Conservation (phyloP, 2,888 invertebrate species). For the Drosophila parthenogenetica region DNA sequence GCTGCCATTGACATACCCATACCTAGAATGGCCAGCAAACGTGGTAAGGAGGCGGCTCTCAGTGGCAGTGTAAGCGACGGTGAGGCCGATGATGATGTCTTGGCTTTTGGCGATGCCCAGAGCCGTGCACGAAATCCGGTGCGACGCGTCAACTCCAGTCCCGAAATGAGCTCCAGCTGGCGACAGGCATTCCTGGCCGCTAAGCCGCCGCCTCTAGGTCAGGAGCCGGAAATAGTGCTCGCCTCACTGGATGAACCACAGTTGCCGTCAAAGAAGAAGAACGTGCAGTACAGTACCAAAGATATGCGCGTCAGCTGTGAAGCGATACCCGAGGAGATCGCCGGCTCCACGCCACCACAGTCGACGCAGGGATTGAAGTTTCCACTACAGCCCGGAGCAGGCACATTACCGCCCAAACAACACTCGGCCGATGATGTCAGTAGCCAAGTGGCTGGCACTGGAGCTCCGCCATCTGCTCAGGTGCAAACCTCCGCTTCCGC, state of each 20-base stretch:
- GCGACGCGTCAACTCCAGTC: conserved; percentile 94
- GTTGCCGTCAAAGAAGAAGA: conserved; percentile 86
- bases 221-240: conserved; percentile 74
- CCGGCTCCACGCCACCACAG: conserved; percentile 90
- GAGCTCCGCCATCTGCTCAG: conserved; percentile 23
- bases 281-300: conserved; percentile 87
- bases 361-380: conserved; percentile 83
- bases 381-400: conserved; percentile 70
- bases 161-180: conserved; percentile 96
- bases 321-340: conserved; percentile 95
- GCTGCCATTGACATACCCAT: conserved; percentile 89
- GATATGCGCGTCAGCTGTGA: conserved; percentile 95
- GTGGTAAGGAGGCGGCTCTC: conserved; percentile 81
- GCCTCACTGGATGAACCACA: conserved; percentile 50
- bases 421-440: conserved; percentile 84
- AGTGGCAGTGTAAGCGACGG: conserved; percentile 84
- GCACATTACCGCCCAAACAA: conserved; percentile 82
- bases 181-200: conserved; percentile 88
- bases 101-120: conserved; percentile 84
- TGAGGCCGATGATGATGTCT: conserved; percentile 86
- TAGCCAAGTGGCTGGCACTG: conserved; percentile 49
- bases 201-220: conserved; percentile 81
- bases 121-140: conserved; percentile 91
- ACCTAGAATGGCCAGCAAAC: conserved; percentile 85
- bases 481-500: conserved; percentile 82